These are phyloP conservation scores for Lasioglossum morio DNA, from an alignment of 2,888 invertebrate genomes.

Conservation along the genomic window DNA sequence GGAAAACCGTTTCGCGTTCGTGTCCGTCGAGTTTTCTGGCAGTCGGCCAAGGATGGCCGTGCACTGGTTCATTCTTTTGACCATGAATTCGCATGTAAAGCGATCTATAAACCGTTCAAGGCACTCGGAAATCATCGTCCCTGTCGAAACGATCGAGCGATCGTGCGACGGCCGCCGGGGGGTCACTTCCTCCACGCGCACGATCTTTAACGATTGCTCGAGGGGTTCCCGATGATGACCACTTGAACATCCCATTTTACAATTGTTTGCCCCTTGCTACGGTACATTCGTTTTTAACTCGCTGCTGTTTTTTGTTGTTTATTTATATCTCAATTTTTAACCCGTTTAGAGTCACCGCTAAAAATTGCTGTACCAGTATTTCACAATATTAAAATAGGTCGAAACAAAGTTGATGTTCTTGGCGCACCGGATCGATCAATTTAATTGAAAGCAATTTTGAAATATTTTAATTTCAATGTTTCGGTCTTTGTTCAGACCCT, in stretches of 20 bases:
- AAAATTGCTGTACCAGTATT: too few relatives aligned
- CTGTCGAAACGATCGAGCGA: neutral
- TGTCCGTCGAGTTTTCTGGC: constrained; percentile 44
- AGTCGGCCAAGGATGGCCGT: constrained; percentile 63
- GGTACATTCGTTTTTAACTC: neutral
- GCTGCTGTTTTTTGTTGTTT: neutral
- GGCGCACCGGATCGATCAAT: too few relatives aligned
- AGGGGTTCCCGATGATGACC: neutral
- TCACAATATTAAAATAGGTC: too few relatives aligned
- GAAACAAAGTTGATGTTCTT: too few relatives aligned
- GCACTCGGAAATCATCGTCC: neutral
- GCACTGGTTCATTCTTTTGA: constrained; percentile 35
- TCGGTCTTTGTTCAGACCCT: too few relatives aligned
- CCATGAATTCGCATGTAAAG: constrained; percentile 56
- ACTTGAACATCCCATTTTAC: neutral
- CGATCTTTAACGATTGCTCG: neutral
- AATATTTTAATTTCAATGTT: too few relatives aligned
- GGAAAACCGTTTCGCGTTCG: constrained; percentile 4
- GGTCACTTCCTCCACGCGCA: neutral
- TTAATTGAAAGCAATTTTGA: too few relatives aligned
- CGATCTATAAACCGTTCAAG: constrained; percentile 17
- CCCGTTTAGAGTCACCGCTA: too few relatives aligned
- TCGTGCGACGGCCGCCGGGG: neutral
- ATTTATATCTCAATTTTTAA: neutral
- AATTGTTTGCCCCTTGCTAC: neutral